Conservation (phyloP, 2,888 invertebrate genomes). For the Cremastobaeus sp. region DNA sequence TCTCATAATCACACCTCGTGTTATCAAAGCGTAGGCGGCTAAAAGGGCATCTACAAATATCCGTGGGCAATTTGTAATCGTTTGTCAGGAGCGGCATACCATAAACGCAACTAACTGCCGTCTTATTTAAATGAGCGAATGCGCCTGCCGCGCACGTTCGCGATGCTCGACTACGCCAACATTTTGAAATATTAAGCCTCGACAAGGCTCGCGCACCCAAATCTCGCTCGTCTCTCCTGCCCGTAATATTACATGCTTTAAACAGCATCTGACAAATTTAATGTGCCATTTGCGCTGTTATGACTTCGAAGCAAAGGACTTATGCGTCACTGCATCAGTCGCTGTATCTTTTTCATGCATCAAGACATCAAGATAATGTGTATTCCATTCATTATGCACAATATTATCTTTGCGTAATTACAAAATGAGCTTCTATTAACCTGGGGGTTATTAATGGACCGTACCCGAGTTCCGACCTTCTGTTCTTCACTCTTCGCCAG, state of each 20-base stretch:
- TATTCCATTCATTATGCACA: constrained; percentile 42
- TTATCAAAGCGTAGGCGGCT: constrained; percentile 58
- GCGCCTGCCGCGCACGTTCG: constrained; percentile 57
- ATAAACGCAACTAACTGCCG: constrained; percentile 77
- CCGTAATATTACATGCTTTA: constrained; percentile 58
- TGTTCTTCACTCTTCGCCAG: too few species aligned
- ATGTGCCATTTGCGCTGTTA: constrained; percentile 56
- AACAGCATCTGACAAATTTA: constrained; percentile 60
- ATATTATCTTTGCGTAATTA: constrained; percentile 42
- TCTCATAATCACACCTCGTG: constrained; percentile 57
- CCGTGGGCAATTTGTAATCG: constrained; percentile 75
- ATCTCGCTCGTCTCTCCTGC: constrained; percentile 58
- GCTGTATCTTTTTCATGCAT: constrained; percentile 47
- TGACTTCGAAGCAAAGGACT: constrained; percentile 45
- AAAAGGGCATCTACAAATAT: constrained; percentile 64
- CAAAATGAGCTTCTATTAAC: constrained; percentile 31
- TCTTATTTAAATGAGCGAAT: constrained; percentile 75
- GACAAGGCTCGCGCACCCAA: constrained; percentile 57
- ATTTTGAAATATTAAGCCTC: constrained; percentile 66
- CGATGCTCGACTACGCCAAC: constrained; percentile 60
- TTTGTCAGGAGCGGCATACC: constrained; percentile 74
- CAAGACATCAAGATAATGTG: constrained; percentile 48
- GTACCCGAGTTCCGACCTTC: too few species aligned
- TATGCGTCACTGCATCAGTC: constrained; percentile 43
- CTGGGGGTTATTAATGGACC: constrained; percentile 9